These are phyloP conservation scores for Astropecten irregularis DNA, from an alignment of 53 echinoderm and acorn worm genomes.

Conservation along the genomic window DNA sequence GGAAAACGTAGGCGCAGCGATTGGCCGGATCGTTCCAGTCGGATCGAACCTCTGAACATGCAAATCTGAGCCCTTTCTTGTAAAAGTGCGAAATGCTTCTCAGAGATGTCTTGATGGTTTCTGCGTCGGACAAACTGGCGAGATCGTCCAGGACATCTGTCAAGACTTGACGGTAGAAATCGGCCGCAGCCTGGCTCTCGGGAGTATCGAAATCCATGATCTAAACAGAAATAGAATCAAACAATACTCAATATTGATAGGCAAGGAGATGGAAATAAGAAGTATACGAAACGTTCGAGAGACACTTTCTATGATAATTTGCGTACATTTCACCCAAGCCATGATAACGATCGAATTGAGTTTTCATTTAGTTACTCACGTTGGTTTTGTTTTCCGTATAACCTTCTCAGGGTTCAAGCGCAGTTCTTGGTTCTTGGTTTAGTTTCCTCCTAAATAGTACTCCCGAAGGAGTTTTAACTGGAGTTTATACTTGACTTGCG, in stretches of 20 bases:
- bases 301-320: neutral
- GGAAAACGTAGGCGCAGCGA: slow-evolving; percentile 48
- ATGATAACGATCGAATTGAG: neutral
- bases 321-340: neutral
- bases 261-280: neutral
- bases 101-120: neutral
- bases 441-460: no score
- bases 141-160: slow-evolving; percentile 2
- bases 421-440: no score
- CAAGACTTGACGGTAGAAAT: neutral
- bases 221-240: neutral
- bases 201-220: neutral
- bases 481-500: no score
- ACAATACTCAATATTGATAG: neutral
- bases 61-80: neutral
- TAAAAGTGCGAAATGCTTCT: slow-evolving; percentile 5
- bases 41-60: neutral
- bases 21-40: slow-evolving; percentile 29
- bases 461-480: no score
- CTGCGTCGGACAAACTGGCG: neutral
- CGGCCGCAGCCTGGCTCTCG: neutral
- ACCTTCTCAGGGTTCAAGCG: no score
- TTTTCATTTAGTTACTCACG: neutral
- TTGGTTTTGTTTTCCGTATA: no score
- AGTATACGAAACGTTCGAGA: neutral